Conservation (phyloP, 2,113 vertebrate genomes). For the Aphyosemion australe region DNA sequence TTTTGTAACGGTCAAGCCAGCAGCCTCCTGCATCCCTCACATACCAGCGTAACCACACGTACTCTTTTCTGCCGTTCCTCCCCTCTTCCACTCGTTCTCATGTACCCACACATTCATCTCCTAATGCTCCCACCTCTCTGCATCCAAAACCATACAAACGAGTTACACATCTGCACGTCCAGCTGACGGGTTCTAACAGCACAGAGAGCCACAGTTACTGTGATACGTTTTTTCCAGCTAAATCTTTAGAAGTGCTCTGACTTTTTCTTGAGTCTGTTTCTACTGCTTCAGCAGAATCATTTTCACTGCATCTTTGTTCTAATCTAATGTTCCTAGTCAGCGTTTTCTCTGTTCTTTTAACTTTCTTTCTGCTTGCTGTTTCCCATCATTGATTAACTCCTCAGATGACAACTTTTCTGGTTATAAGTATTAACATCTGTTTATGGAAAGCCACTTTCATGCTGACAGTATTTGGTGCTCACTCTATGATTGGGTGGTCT, state of each 20-base stretch:
- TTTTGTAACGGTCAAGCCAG: slow-evolving; percentile 67
- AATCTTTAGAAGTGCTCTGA: not conserved
- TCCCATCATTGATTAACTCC: not conserved
- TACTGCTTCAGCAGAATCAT: slow-evolving; percentile 12
- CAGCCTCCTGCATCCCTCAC: slow-evolving; percentile 54
- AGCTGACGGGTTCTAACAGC: slow-evolving; percentile 19
- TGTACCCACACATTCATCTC: slow-evolving; percentile 43
- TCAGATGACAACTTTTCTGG: not conserved
- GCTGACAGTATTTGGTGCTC: not conserved
- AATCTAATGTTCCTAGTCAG: not conserved
- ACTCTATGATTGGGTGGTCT: not conserved
- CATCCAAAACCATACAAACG: slow-evolving; percentile 50
- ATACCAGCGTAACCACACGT: slow-evolving; percentile 70
- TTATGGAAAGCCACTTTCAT: slow-evolving; percentile 3
- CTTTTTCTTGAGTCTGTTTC: not conserved
- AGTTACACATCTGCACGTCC: slow-evolving; percentile 48
- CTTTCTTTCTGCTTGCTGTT: not conserved
- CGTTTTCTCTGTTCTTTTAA: not conserved
- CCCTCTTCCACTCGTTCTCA: slow-evolving; percentile 25
- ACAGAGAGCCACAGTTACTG: slow-evolving; percentile 17
- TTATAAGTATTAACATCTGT: not conserved
- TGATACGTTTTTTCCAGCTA: slow-evolving; percentile 23
- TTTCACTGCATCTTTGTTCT: not conserved
- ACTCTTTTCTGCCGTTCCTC: slow-evolving; percentile 34
- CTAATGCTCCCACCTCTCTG: slow-evolving; percentile 34